A percentile compares a stretch with the other conserved stretches of the same genome.
phyloP scores from a whole-genome alignment of 2,797 vertebrate species.

The Hippoglossus hippoglossus region DNA sequence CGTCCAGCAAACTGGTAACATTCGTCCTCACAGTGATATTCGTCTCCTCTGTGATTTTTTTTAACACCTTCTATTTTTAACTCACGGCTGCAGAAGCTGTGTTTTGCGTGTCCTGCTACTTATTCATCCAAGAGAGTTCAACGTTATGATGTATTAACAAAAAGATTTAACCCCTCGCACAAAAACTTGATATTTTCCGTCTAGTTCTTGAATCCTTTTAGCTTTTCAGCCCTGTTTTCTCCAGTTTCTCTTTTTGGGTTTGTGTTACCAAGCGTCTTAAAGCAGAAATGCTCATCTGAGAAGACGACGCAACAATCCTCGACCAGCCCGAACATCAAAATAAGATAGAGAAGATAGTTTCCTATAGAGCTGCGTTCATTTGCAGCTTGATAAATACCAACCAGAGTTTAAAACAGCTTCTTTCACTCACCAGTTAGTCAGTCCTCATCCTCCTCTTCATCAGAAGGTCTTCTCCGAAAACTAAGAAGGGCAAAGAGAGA shows the following conservation, averaged over 20 bases:
- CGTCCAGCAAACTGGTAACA: conserved; percentile 9
- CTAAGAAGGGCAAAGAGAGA: conserved; percentile 47
- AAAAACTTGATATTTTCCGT: conserved; percentile 36
- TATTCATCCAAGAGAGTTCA: background rate
- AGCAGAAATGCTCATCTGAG: background rate
- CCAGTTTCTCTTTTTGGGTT: background rate
- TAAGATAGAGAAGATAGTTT: conserved; percentile 1
- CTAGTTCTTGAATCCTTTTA: background rate
- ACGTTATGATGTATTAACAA: background rate
- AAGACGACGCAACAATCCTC: background rate
- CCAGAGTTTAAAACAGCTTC: conserved; percentile 16
- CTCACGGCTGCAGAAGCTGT: background rate
- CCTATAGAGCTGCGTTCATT: conserved; percentile 4
- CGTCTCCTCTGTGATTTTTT: background rate
- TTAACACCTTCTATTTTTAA: conserved; percentile 27
- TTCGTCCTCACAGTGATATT: background rate
- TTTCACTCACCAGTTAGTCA: conserved; percentile 65
- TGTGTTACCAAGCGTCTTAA: background rate
- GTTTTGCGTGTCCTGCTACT: background rate
- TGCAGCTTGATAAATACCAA: conserved; percentile 25
- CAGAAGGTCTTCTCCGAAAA: conserved; percentile 49
- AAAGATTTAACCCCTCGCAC: background rate
- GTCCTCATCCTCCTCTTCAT: conserved; percentile 66
- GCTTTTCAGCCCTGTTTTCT: background rate
- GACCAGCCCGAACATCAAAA: background rate